Base-by-base conservation (phyloP, 2,888 invertebrate genomes). In the Drosophila hawaiiensis region DNA sequence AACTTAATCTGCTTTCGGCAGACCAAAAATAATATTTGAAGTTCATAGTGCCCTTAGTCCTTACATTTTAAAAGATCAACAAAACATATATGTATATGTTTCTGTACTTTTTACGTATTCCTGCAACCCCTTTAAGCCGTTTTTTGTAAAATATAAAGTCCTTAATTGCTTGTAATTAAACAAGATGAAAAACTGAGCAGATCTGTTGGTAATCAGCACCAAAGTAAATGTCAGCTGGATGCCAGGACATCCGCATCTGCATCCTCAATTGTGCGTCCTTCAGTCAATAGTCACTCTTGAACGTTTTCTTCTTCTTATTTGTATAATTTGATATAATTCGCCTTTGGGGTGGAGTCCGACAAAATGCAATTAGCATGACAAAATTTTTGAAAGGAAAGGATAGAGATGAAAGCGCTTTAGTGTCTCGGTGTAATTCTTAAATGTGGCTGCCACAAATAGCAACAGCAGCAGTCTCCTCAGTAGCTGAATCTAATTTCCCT, bases 311-410 rank as follows among this genome's bases (percentile, higher is more conserved):
- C 49, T 31, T 25, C 25, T n/a, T 59, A 69, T 81, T 74, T 60
- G 67, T 58, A 63, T 50, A 73, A 70, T 73, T 78, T 69, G 73
- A 68, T 69, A 28, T 59, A 55, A 71, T 63, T 53, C 53, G 64
- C 67, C 67, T 65, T 62, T 37, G 47, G 76, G 56, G 54, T 52
- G 41, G 50, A 55, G 41, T 28, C 68, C 72, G 69, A 70, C 72
- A 53, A 78, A 84, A 85, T 83, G 82, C 76, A 83, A 86, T 83
- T 83, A 84, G 83, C 82, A 72, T 79, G 73, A 76, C 71, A 75
- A 71, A 0, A 47, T 25, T 69, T 64, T 61, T 61, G 39, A n/a
- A n/a, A 29, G 55, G 52, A 33, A 16, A 31, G 25, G 16, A 16
- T 12, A 22, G 22, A 4, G 31, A 14, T 16, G 49, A 43, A n/a